Evolutionary conservation across 1,140 invertebrate genomes (phyloP).

Genomic region (Lepidurus apus): DNA sequence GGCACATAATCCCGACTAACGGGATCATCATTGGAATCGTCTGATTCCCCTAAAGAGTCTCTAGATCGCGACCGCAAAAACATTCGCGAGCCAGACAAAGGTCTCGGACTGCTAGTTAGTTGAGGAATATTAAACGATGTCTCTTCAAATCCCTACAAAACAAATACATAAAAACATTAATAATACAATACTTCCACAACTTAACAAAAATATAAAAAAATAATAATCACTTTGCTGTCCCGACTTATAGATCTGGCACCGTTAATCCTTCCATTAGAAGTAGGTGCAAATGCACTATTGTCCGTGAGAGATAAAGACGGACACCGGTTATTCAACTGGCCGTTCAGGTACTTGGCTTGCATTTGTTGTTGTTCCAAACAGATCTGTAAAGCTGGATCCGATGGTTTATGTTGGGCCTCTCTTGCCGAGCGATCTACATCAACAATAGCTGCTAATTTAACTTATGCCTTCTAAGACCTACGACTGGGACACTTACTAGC

Average conservation of each 20-base stretch:
- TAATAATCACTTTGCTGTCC: too few relatives aligned
- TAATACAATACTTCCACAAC: neutral
- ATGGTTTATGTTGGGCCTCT: neutral
- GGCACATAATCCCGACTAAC: neutral
- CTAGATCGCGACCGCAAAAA: neutral
- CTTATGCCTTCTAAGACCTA: neutral
- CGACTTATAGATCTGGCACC: neutral
- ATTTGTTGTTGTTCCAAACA: neutral
- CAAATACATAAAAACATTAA: neutral
- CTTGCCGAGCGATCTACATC: neutral
- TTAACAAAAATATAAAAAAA: neutral
- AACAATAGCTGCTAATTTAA: neutral
- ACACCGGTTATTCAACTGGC: neutral
- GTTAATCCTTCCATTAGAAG: neutral
- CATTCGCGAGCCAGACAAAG: neutral
- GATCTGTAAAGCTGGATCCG: neutral
- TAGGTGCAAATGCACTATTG: neutral
- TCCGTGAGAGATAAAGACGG: neutral
- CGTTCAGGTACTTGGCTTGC: neutral
- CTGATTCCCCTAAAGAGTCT: slow-evolving; percentile 5
- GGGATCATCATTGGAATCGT: neutral
- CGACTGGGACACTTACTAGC: neutral
- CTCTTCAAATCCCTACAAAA: neutral
- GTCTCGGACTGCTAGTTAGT: neutral
- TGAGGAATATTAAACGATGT: slow-evolving; percentile 8